Percentiles rank a stretch among this genome's conserved stretches.
phyloP scores from a whole-genome alignment of 2,113 vertebrate genomes.

The Gobiocypris rarus region DNA sequence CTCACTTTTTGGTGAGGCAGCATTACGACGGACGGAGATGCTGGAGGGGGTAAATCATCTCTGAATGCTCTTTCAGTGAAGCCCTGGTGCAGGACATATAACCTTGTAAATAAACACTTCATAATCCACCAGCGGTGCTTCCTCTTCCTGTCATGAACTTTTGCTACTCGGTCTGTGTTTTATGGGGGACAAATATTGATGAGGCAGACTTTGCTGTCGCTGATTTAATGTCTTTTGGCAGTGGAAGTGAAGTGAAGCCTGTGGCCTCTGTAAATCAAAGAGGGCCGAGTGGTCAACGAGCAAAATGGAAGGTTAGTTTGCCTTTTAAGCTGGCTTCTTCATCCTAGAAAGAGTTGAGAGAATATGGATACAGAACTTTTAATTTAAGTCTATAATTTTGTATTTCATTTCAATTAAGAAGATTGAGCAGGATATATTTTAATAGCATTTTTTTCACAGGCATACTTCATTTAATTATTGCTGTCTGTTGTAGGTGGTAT shows the following conservation, averaged over 20 bases:
- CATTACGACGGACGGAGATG: not conserved
- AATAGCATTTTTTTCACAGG: not conserved
- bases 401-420: not conserved
- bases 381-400: not conserved
- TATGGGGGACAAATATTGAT: constrained; percentile 53
- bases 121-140: constrained; percentile 39
- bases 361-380: not conserved
- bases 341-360: not conserved
- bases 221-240: constrained; percentile 53
- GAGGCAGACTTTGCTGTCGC: constrained; percentile 33
- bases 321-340: constrained; percentile 20
- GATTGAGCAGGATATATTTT: not conserved
- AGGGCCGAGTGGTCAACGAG: constrained; percentile 66
- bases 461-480: not conserved
- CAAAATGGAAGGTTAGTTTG: constrained; percentile 34
- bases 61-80: constrained; percentile 24
- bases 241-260: constrained; percentile 35
- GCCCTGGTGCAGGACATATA: constrained; percentile 48
- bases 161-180: constrained; percentile 36
- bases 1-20: constrained; percentile 1
- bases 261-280: constrained; percentile 56
- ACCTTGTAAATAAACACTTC: constrained; percentile 70
- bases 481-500: not conserved
- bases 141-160: constrained; percentile 49
- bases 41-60: constrained; percentile 22